A percentile compares a stretch with the other conserved stretches of the same genome.
These are phyloP conservation scores for Nephrocerus scutellatus DNA, from an alignment of 2,888 invertebrate genomes.

Conservation along the genomic window DNA sequence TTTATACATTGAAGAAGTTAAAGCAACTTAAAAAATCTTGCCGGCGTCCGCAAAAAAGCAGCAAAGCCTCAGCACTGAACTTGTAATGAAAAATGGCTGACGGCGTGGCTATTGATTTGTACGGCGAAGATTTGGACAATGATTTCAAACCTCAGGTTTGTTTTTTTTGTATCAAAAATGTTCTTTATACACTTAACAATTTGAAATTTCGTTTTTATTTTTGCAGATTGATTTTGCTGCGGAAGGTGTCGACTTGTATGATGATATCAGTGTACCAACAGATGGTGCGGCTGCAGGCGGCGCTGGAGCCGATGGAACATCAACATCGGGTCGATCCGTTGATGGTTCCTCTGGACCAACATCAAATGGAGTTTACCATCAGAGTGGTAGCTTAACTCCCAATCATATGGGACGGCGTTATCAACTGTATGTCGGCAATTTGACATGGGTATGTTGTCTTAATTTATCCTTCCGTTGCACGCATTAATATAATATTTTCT, in stretches of 20 bases:
- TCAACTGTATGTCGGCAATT: conserved; percentile 94
- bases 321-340: conserved; percentile 53
- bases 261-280: conserved; percentile 87
- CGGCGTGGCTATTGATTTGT: conserved; percentile 93
- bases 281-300: conserved; percentile 72
- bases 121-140: conserved; percentile 93
- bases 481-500: no score
- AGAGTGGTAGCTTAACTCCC: conserved; percentile 61
- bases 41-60: no score
- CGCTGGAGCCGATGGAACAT: conserved; percentile 49
- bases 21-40: no score
- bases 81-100: conserved; percentile 70
- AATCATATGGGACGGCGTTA: conserved; percentile 70
- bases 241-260: conserved; percentile 85
- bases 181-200: conserved; percentile 4
- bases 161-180: conserved; percentile 1
- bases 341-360: conserved; percentile 55
- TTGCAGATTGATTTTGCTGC: conserved; percentile 45
- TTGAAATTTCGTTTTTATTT: conserved; percentile 5
- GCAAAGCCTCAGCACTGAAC: no score
- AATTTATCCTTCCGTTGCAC: no score
- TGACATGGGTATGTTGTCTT: conserved; percentile 92
- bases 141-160: conserved; percentile 69
- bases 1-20: no score
- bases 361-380: conserved; percentile 67